Evolutionary conservation across 2,797 vertebrate species (phyloP).

Genomic region (Urosaurus nigricauda): DNA sequence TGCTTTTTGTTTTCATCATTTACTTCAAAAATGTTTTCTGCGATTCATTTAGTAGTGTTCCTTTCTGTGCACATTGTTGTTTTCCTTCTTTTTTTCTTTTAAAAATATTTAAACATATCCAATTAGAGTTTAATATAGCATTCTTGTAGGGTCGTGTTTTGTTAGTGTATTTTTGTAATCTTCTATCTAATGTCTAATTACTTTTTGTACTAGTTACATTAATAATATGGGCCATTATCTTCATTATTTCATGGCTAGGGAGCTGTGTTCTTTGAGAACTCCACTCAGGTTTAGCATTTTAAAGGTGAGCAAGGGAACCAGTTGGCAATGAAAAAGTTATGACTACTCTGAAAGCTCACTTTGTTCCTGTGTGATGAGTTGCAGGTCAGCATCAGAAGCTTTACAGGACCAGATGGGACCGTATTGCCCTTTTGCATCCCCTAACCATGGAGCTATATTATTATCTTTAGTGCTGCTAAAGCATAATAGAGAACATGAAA

Average conservation of each 20-base stretch:
- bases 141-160: not conserved
- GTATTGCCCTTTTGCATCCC: not conserved
- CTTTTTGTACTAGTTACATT: not conserved
- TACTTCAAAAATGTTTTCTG: constrained; percentile 27
- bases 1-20: not conserved
- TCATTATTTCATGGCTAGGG: not conserved
- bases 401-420: not conserved
- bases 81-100: not conserved
- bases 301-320: not conserved
- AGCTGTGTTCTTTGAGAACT: not conserved
- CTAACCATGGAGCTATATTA: not conserved
- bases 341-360: not conserved
- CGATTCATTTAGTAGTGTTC: not conserved
- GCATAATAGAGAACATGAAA: not conserved
- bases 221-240: not conserved
- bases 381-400: not conserved
- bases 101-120: not conserved
- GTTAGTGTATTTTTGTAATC: not conserved
- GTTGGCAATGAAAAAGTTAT: not conserved
- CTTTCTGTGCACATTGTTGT: not conserved
- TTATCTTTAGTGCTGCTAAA: not conserved
- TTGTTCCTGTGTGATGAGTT: not conserved
- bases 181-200: not conserved
- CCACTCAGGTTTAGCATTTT: not conserved
- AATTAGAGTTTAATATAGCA: not conserved